Evolutionary conservation across 2,113 vertebrate genomes (phyloP).

Genomic region (Vimba vimba): DNA sequence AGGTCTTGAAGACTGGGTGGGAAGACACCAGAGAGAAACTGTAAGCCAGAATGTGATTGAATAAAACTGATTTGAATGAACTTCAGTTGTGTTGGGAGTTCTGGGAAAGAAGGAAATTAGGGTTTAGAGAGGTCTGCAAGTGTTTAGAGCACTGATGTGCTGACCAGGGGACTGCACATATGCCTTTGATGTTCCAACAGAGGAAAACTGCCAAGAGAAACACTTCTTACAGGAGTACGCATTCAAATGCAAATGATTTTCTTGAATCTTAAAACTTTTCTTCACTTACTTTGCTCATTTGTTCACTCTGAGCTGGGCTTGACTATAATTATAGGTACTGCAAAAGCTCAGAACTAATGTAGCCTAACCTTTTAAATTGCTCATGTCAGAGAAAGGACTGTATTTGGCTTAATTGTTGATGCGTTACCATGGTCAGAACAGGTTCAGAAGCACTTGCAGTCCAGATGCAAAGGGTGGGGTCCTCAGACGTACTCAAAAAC

Average conservation of each 20-base stretch:
- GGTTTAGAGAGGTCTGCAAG: conserved; percentile 50
- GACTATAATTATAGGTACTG: conserved; percentile 31
- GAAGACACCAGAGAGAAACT: conserved; percentile 46
- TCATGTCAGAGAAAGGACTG: not conserved
- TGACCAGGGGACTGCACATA: conserved; percentile 46
- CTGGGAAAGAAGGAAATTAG: conserved; percentile 18
- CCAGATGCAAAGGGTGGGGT: conserved; percentile 83
- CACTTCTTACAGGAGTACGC: conserved; percentile 49
- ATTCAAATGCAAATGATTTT: conserved; percentile 13
- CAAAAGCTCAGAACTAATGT: conserved; percentile 40
- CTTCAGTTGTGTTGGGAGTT: conserved; percentile 50
- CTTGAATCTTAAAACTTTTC: not conserved
- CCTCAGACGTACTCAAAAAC: conserved; percentile 83
- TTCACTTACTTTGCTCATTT: conserved; percentile 45
- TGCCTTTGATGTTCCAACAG: conserved; percentile 42
- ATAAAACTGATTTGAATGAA: conserved; percentile 33
- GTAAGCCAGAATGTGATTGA: conserved; percentile 16
- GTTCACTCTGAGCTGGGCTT: conserved; percentile 42
- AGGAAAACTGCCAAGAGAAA: conserved; percentile 56
- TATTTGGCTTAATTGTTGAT: conserved; percentile 13
- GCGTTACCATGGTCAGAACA: conserved; percentile 80
- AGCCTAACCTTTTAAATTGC: not conserved
- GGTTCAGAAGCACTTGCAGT: conserved; percentile 68
- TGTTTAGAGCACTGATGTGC: conserved; percentile 53
- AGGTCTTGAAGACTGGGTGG: not conserved